These are phyloP conservation scores for Flexamia atlantica DNA, from an alignment of 2,888 invertebrate species.

Conservation along the genomic window DNA sequence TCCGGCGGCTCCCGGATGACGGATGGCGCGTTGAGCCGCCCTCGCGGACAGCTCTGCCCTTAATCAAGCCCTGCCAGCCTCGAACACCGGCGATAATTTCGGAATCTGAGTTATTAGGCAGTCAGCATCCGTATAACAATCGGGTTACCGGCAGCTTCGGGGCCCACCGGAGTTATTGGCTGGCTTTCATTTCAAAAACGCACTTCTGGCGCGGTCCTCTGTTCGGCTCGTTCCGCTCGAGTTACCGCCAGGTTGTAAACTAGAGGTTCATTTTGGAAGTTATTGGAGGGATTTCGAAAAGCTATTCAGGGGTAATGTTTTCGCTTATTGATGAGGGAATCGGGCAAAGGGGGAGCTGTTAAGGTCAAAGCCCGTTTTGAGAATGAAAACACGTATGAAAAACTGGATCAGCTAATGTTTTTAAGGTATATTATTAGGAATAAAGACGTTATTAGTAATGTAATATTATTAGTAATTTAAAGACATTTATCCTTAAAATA, in stretches of 20 bases:
- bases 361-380: no score
- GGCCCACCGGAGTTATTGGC: constrained; percentile 28
- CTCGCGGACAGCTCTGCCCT: neutral
- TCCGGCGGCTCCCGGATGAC: constrained; percentile 6
- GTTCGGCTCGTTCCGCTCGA: constrained; percentile 38
- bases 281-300: no score
- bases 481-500: no score
- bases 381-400: no score
- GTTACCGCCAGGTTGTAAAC: constrained; percentile 1
- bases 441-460: no score
- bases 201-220: constrained; percentile 19
- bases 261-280: no score
- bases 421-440: no score
- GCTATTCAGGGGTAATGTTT: no score
- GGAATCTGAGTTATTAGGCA: constrained; percentile 49
- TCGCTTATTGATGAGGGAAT: no score
- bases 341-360: no score
- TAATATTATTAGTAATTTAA: no score
- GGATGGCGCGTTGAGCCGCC: neutral
- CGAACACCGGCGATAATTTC: constrained; percentile 45
- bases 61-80: constrained; percentile 33
- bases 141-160: constrained; percentile 40
- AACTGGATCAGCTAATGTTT: no score
- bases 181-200: constrained; percentile 47
- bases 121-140: constrained; percentile 56